Conservation (phyloP, 2,888 invertebrate genomes). For the Shargacucullia verbasci region DNA sequence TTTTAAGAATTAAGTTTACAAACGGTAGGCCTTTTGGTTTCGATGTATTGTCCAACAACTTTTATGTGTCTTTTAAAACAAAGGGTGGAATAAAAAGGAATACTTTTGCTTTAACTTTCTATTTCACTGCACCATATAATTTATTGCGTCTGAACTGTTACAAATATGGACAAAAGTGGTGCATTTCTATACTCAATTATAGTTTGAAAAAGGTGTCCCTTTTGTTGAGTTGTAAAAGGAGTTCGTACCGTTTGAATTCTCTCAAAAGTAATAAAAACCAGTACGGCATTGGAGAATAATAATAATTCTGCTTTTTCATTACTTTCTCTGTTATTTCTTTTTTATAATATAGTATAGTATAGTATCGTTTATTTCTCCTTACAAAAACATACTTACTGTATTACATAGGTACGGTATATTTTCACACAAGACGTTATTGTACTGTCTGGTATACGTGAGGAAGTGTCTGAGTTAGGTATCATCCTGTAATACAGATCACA, state of each 20-base stretch:
- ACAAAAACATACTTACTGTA: no score
- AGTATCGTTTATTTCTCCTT: no score
- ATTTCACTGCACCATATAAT: conserved; percentile 62
- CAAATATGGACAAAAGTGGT: conserved; percentile 61
- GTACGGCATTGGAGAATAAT: conserved; percentile 15
- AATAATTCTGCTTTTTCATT: conserved; percentile 4
- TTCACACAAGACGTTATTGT: no score
- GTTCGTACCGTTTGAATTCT: conserved; percentile 32
- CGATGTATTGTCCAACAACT: conserved; percentile 50
- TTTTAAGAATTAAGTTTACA: conserved; percentile 29
- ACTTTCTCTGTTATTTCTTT: conserved; percentile 10
- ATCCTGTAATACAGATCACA: no score
- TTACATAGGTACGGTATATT: no score
- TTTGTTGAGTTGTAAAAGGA: conserved; percentile 34
- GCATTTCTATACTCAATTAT: conserved; percentile 46
- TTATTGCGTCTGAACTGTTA: conserved; percentile 59
- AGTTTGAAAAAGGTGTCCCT: conserved; percentile 20
- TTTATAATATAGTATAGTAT: no score
- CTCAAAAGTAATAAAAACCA: conserved; percentile 11
- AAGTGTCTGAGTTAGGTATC: no score
- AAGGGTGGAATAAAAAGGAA: conserved; percentile 47
- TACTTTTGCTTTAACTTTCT: conserved; percentile 62
- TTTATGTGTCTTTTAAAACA: conserved; percentile 55
- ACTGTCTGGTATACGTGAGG: no score
- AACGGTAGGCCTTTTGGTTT: conserved; percentile 68